Evolutionary conservation across 2,113 vertebrate species (phyloP).

Genomic region (Electrona antarctica): DNA sequence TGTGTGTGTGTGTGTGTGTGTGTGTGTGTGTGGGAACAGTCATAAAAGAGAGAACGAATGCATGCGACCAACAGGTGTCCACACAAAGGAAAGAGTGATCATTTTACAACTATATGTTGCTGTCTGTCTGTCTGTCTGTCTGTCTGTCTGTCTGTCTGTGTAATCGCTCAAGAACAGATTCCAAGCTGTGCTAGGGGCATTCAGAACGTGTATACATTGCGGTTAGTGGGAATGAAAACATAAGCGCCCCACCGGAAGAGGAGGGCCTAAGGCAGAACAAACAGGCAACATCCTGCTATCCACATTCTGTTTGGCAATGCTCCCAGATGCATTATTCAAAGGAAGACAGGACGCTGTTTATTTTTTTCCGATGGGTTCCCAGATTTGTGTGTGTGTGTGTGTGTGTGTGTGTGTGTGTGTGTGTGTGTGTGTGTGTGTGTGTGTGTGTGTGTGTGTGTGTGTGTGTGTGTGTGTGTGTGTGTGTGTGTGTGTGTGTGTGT

Average conservation of each 20-base stretch:
- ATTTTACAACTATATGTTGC: constrained; percentile 27
- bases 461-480: constrained; percentile 7
- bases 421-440: constrained; percentile 14
- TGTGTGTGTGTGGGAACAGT: background rate
- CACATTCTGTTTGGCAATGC: too few relatives aligned
- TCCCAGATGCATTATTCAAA: too few relatives aligned
- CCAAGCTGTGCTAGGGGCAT: too few relatives aligned
- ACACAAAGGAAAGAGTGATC: constrained; percentile 22
- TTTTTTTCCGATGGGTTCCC: too few relatives aligned
- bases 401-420: background rate
- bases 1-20: background rate
- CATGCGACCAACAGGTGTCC: constrained; percentile 58
- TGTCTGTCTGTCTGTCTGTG: constrained; percentile 2
- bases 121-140: constrained; percentile 10
- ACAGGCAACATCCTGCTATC: too few relatives aligned
- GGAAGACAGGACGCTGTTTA: too few relatives aligned
- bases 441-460: constrained; percentile 6
- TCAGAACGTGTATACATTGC: too few relatives aligned
- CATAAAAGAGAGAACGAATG: background rate
- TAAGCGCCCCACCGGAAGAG: too few relatives aligned
- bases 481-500: background rate
- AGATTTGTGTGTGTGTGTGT: constrained; percentile 1
- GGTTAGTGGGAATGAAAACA: too few relatives aligned
- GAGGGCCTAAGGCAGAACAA: too few relatives aligned
- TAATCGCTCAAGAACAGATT: too few relatives aligned